phyloP scores from a whole-genome alignment of 2,797 vertebrate species.

The Sebastes elongatus region DNA sequence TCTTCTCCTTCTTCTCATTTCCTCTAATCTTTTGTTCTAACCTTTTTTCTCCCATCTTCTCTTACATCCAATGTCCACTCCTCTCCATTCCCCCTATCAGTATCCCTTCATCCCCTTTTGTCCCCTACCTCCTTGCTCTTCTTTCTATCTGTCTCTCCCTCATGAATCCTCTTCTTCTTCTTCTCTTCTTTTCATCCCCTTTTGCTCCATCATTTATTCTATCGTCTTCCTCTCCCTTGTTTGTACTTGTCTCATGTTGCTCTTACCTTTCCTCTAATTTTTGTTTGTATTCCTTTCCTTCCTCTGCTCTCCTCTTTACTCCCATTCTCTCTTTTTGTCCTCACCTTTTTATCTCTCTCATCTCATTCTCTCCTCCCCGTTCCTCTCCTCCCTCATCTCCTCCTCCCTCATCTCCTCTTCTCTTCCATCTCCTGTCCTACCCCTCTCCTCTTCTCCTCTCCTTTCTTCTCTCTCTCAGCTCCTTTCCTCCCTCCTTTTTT shows the following conservation, averaged over 20 bases:
- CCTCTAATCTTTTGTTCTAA: background rate
- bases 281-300: background rate
- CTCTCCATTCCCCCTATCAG: background rate
- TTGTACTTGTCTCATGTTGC: background rate
- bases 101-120: background rate
- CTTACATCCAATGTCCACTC: background rate
- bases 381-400: no score
- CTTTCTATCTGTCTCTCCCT: background rate
- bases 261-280: background rate
- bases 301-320: background rate
- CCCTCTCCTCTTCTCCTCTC: background rate
- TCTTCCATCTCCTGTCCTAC: background rate
- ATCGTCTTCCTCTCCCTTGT: fast-evolving
- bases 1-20: background rate
- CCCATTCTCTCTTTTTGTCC: background rate
- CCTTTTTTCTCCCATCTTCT: background rate
- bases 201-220: background rate
- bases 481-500: no score
- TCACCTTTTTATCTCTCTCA: background rate
- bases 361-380: background rate
- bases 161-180: background rate
- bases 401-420: no score
- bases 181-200: background rate
- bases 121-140: fast-evolving
- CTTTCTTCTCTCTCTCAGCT: background rate